Base-by-base conservation (phyloP, 2,888 invertebrate genomes). In the Drosophila paramelanica region DNA sequence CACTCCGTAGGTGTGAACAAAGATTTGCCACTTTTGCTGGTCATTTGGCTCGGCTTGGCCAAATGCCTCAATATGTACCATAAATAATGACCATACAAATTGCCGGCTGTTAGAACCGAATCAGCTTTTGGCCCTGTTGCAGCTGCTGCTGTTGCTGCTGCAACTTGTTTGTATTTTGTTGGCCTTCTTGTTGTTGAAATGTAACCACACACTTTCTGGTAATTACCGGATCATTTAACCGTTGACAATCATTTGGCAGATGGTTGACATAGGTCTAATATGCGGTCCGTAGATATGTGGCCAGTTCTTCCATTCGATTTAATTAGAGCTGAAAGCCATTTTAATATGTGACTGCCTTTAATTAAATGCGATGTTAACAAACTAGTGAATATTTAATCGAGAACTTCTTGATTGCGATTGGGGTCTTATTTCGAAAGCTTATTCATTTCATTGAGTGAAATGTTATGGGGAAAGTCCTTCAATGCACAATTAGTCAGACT, bases 21-120 rank as follows among this genome's bases (percentile, higher is more conserved):
- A 89, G 85, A 89, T 89, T 85, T 89, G 88, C 87, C 81, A 89
- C 88, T 87, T 81, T 87, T 79, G 81, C 73, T 73, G 84, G 67
- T 73, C 81, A 75, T 83, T 88, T 87, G 70, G 62, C 74, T 49
- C 42, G 17, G 67, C 62, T 68, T 68, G 45, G 38, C 73, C 55
- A 33, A 56, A 67, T 70, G 73, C 71, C 67, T 68, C 87, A 81
- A 88, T 79, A 71, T 79, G 75, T 77, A 73, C 72, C 78, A 81
- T 87, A 85, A 87, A 88, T 88, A 89, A 87, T 87, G 89, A 74
- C 70, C 67, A 71, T 56, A 78, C 79, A 87, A 89, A 86, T 86
- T 81, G 86, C 80, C 73, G 66, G 55, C 59, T 59, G 66, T 65
- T 68, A 64, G 52, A 58, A 61, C 59, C 60, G 69, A 51, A 64